Evolutionary conservation across 2,888 invertebrate species (phyloP).

Genomic region (Trichacis sp.): DNA sequence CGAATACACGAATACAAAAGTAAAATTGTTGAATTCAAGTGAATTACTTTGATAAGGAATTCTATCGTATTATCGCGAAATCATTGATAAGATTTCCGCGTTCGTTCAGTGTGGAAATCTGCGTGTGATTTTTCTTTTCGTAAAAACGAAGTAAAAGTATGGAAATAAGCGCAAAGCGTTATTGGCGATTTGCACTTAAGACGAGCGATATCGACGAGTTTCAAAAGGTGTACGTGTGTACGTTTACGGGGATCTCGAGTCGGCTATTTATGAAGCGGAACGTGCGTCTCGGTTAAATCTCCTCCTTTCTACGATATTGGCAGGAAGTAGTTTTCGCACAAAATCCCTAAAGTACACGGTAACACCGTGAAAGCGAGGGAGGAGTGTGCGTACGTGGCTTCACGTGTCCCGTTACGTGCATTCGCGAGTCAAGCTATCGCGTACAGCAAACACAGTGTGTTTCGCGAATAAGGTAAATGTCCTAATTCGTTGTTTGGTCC

Average conservation of each 20-base stretch:
- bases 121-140: not conserved
- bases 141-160: not conserved
- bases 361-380: constrained; percentile 31
- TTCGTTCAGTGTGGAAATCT: not conserved
- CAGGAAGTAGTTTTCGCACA: constrained; percentile 44
- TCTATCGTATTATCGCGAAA: too few species aligned
- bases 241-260: constrained; percentile 28
- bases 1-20: too few species aligned
- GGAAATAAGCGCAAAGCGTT: not conserved
- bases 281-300: constrained; percentile 46
- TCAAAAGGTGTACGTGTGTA: constrained; percentile 26
- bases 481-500: too few species aligned
- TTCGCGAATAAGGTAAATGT: too few species aligned
- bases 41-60: too few species aligned
- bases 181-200: constrained; percentile 21
- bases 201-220: constrained; percentile 33
- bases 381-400: constrained; percentile 38
- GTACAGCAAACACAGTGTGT: constrained; percentile 10
- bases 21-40: too few species aligned
- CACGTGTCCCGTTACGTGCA: constrained; percentile 38
- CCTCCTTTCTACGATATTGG: constrained; percentile 44
- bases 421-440: constrained; percentile 35
- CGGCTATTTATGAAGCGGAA: constrained; percentile 44
- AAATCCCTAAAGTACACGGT: constrained; percentile 40
- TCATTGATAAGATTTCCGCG: not conserved